Base-by-base conservation (phyloP, 2,797 vertebrate genomes). In the Zalophus californianus region DNA sequence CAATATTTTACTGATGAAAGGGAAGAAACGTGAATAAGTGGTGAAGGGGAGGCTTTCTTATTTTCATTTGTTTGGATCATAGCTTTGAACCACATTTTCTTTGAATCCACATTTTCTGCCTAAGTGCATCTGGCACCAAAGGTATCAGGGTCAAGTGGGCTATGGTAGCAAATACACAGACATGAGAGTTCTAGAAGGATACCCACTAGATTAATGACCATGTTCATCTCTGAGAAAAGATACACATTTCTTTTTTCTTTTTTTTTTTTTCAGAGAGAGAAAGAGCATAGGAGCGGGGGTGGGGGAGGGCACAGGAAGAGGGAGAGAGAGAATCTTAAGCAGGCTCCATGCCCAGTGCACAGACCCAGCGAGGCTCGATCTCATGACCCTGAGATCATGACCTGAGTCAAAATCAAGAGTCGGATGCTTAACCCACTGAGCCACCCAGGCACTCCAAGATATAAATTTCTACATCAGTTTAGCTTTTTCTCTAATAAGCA, bases 61-160 rank as follows among this genome's bases (percentile, higher is more conserved):
- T 58, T 93, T 96, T 93, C 56, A 86, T 89, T 60, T 93, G 29
- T 95, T 48, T 90, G 35, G 75, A 66, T 20, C 50, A 75, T 18
- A 93, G 64, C 50, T 93, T 96, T 62, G 29, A 93, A 78, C 13
- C 32, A 7, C n/a, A 86, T 91, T 95, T 96, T 78, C 60, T 62
- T 44, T 44, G 44, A 44, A 44, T 44, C 13, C 32, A 7, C n/a
- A 86, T 91, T 95, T 96, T 78, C 60, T 62, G 21, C 86, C 86
- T 70, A 9, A 58, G 41, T 50, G 7, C 80, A 68, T 79, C 38
- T 84, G 82, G 54, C 32, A 92, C 38, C 35, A 89, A 90, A 92
- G 41, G 75, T 78, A 64, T 50, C 32, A 60, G 56, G 41, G 27
- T 78, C 68, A 95, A 84, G 20, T 73, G 38, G 68, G 48, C 93